Evolutionary conservation across 64 coral and sea anemone species (phyloP).

Genomic region (Cladopsammia gracilis): DNA sequence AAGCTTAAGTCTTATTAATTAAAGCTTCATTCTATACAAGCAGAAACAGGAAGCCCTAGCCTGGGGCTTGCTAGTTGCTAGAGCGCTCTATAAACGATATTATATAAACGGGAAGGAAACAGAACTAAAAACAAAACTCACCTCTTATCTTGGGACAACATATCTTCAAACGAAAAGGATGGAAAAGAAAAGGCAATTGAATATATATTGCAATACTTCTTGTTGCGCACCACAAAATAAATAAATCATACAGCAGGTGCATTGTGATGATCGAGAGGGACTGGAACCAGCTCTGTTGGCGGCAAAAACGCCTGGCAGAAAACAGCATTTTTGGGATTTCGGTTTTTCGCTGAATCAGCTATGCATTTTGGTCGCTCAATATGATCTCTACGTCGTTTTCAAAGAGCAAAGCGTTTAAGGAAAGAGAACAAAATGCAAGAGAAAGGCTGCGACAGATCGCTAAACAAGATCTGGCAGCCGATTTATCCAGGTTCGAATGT

Average conservation of each 20-base stretch:
- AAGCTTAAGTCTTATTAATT: too few relatives aligned
- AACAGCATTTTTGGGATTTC: not conserved
- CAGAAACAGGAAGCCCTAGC: too few relatives aligned
- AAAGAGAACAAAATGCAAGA: conserved; percentile 51
- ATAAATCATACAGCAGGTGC: not conserved
- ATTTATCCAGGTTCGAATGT: conserved; percentile 47
- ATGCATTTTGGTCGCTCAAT: not conserved
- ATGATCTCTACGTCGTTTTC: conserved; percentile 19
- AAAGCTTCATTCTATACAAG: too few relatives aligned
- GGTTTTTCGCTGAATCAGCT: not conserved
- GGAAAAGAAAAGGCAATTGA: too few relatives aligned
- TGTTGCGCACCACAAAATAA: too few relatives aligned
- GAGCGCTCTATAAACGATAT: too few relatives aligned
- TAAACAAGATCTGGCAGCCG: conserved; percentile 61
- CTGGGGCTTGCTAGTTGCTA: too few relatives aligned
- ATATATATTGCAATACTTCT: too few relatives aligned
- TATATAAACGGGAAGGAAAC: too few relatives aligned
- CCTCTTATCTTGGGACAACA: too few relatives aligned
- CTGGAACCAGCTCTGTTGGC: not conserved
- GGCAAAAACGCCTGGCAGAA: conserved; percentile 11
- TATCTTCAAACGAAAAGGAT: too few relatives aligned
- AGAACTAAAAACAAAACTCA: too few relatives aligned
- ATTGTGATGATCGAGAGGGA: not conserved
- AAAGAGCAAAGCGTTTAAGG: conserved; percentile 67
- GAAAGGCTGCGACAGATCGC: conserved; percentile 37